Evolutionary conservation across 2,888 invertebrate genomes (phyloP), one percentile per base, ranked within the genome.

Genomic region (Mythimna impura): DNA sequence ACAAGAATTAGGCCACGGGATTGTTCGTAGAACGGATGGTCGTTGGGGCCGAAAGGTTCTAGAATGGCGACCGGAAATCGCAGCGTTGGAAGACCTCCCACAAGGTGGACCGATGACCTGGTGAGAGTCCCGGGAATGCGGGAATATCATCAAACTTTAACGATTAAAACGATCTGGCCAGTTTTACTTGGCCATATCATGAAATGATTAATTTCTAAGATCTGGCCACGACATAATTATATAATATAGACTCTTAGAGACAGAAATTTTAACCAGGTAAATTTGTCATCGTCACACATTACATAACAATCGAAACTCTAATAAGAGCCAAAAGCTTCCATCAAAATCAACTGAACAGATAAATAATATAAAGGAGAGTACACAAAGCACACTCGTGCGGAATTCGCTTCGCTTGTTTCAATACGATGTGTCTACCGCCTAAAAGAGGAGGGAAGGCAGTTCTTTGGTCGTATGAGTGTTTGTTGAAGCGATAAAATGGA

Each of bases 401-500:
- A 75, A 66, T 30, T 52, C 66, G 66, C 50, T 43, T 52, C 43
- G 52, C 62, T 80, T 80, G 55, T 75, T 74, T 34, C 61, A 66
- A 75, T 75, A 57, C 66, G 81, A 80, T 34, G 80, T 80, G 61
- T 80, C 40, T 80, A 50, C 36, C 34, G 30, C 55, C 61, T 80
- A 75, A 75, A 65, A 75, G 34, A 62, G 79, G 8, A 74, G 36
- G 66, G 63, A 63, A 73, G 65, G 36, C 77, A 73, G 76, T 76
- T 65, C 81, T 75, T 76, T 75, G 55, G 43, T 63, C 63, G 58
- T 63, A 20, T 62, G 40, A 65, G 36, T 80, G 81, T 76, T 74
- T 76, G 81, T 7, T 43, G 66, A 62, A 80, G 76, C 81, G 61
- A 52, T 62, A 80, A 80, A 43, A 34, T 30, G 81, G 76, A 76